These are phyloP conservation scores for Esox masquinongy DNA, from an alignment of 2,797 vertebrate species.

Conservation along the genomic window DNA sequence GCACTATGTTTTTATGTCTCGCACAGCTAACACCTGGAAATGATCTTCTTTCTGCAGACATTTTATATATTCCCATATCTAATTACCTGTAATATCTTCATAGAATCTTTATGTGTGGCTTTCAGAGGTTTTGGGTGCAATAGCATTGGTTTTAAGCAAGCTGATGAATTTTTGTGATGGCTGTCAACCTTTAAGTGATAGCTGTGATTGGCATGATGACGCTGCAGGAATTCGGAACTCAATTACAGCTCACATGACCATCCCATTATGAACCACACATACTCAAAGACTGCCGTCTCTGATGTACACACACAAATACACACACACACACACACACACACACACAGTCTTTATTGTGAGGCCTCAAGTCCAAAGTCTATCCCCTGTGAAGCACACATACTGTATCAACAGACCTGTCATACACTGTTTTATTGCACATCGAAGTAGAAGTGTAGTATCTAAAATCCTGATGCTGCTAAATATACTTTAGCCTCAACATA, in stretches of 20 bases:
- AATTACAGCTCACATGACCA: slow-evolving; percentile 48
- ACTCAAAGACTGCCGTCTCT: slow-evolving; percentile 27
- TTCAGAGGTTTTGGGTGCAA: no score
- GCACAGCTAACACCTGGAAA: neutral
- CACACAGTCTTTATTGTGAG: slow-evolving; percentile 36
- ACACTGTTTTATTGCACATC: slow-evolving; percentile 25
- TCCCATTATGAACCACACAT: slow-evolving; percentile 38
- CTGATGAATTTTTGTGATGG: slow-evolving; percentile 54
- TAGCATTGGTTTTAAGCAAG: slow-evolving; percentile 10
- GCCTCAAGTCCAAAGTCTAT: slow-evolving; percentile 28
- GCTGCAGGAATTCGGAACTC: slow-evolving; percentile 59
- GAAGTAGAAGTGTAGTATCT: slow-evolving; percentile 29
- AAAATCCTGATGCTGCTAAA: slow-evolving; percentile 32
- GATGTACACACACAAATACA: slow-evolving; percentile 1
- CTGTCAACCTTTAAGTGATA: slow-evolving; percentile 47
- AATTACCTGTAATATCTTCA: neutral
- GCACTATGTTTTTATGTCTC: neutral
- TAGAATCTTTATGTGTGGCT: no score
- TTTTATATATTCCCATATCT: no score
- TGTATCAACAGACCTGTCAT: neutral
- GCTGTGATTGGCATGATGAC: slow-evolving; percentile 60
- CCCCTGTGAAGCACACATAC: neutral
- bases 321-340: slow-evolving; percentile 10
- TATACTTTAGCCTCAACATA: slow-evolving; percentile 38
- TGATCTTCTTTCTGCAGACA: neutral